Evolutionary conservation across 2,797 vertebrate genomes (phyloP).

Genomic region (Arrhamphus sclerolepis): DNA sequence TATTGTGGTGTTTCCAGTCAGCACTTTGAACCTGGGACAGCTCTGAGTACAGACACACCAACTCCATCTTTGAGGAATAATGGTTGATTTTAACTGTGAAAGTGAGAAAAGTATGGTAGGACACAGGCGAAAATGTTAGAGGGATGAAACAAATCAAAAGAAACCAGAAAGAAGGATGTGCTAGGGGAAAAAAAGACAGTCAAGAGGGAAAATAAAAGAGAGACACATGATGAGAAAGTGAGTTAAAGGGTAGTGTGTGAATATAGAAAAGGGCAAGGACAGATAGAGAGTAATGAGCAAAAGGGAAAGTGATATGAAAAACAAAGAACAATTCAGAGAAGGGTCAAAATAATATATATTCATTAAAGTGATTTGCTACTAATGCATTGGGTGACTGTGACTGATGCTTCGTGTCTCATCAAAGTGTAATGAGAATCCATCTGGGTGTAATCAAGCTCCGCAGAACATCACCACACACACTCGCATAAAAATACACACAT

Average conservation of each 20-base stretch:
- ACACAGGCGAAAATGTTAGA: constrained; percentile 7
- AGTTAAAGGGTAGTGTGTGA: constrained; percentile 67
- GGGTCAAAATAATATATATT: constrained; percentile 83
- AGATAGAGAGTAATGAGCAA: constrained; percentile 61
- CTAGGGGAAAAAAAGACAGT: constrained; percentile 27
- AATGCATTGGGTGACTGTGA: constrained; percentile 78
- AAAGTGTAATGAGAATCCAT: constrained; percentile 80
- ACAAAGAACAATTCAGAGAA: constrained; percentile 68
- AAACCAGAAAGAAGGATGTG: constrained; percentile 29
- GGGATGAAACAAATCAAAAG: constrained; percentile 14
- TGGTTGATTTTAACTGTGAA: constrained; percentile 52
- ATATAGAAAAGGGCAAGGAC: constrained; percentile 75
- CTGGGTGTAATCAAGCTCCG: constrained; percentile 78
- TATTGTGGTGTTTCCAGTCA: constrained; percentile 69
- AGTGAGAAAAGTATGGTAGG: neutral
- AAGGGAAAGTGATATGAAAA: constrained; percentile 61
- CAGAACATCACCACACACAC: constrained; percentile 54
- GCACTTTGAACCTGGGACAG: constrained; percentile 51
- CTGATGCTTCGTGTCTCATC: constrained; percentile 81
- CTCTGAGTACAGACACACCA: constrained; percentile 71
- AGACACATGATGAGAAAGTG: constrained; percentile 36
- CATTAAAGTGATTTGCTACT: constrained; percentile 77
- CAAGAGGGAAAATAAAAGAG: constrained; percentile 10
- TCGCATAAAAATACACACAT: constrained; percentile 50
- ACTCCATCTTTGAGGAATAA: constrained; percentile 32